These are phyloP conservation scores for Drosophila parabipectinata DNA, from an alignment of 1,140 invertebrate genomes.

Conservation along the genomic window DNA sequence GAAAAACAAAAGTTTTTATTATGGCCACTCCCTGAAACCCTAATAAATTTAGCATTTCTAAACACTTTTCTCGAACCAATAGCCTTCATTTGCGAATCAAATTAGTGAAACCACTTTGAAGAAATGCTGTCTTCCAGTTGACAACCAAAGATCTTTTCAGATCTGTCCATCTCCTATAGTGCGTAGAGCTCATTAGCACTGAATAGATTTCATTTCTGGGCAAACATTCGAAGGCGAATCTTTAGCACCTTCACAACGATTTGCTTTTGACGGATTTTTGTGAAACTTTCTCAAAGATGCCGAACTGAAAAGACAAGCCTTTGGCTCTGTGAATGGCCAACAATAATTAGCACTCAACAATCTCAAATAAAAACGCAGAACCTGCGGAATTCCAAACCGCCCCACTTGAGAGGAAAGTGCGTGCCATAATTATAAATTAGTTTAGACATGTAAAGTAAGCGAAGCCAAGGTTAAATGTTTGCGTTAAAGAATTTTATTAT, in stretches of 20 bases:
- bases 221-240: conserved; percentile 29
- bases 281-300: conserved; percentile 39
- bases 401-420: conserved; percentile 20
- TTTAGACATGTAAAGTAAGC: not conserved
- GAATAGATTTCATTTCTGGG: conserved; percentile 31
- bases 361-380: conserved; percentile 6
- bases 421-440: conserved; percentile 26
- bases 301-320: conserved; percentile 3
- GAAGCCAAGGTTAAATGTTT: conserved; percentile 24
- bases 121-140: conserved; percentile 3
- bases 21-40: not conserved
- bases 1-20: not conserved
- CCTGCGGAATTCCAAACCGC: conserved; percentile 5
- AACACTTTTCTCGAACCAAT: conserved; percentile 13
- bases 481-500: not conserved
- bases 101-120: conserved; percentile 44
- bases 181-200: conserved; percentile 18
- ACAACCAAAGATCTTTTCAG: conserved; percentile 24
- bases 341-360: conserved; percentile 44
- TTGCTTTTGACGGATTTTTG: conserved; percentile 41
- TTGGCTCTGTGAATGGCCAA: conserved; percentile 31
- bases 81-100: conserved; percentile 31
- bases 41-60: not conserved
- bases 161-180: conserved; percentile 13
- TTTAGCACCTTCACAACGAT: conserved; percentile 45